A percentile compares a stretch with the other conserved stretches of the same genome.
Conservation (phyloP, 2,797 vertebrate genomes). For the Clarias pachynema region DNA sequence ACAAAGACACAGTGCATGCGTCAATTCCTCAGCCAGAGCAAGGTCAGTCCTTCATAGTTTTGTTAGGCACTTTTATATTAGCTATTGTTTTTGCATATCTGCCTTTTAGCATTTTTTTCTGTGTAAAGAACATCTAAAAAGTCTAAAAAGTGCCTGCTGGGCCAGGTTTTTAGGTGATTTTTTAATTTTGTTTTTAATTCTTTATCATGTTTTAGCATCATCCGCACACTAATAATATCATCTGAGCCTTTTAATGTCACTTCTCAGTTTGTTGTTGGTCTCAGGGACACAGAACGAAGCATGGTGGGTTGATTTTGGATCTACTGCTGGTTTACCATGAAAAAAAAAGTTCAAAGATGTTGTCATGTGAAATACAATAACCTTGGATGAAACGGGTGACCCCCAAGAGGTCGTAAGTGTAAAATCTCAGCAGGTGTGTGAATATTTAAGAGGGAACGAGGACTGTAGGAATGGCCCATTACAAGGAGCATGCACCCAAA, state of each 20-base stretch:
- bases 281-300: constrained; percentile 18
- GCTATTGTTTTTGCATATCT: neutral
- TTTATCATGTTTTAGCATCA: neutral
- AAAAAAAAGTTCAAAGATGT: constrained; percentile 45
- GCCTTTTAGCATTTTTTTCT: neutral
- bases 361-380: constrained; percentile 62
- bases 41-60: neutral
- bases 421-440: constrained; percentile 54
- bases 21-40: neutral
- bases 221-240: neutral
- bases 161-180: neutral
- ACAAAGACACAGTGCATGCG: neutral
- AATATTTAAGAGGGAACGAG: constrained; percentile 45
- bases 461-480: constrained; percentile 52
- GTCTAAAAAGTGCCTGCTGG: neutral
- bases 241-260: neutral
- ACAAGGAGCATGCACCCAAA: constrained; percentile 49
- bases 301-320: constrained; percentile 19
- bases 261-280: neutral
- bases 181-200: neutral
- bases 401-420: constrained; percentile 66
- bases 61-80: neutral
- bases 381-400: constrained; percentile 63
- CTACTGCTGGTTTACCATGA: constrained; percentile 30
- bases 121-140: neutral